These are phyloP conservation scores for Stenolophus ochropezus DNA, from an alignment of 2,888 invertebrate genomes.

Conservation along the genomic window DNA sequence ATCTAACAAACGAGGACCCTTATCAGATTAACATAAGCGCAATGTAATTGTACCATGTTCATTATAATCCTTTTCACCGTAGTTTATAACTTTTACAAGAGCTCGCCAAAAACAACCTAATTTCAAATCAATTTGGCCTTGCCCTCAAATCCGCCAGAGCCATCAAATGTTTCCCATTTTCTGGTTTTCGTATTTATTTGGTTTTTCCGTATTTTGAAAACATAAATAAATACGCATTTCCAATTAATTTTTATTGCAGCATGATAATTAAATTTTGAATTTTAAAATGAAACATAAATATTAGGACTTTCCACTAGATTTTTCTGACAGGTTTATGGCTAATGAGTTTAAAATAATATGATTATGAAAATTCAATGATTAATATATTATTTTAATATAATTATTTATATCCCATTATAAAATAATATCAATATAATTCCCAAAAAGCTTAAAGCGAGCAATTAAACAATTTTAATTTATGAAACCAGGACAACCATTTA, in stretches of 20 bases:
- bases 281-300: not conserved
- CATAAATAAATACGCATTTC: not conserved
- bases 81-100: no score
- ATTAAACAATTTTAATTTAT: not conserved
- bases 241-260: not conserved
- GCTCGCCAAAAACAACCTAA: not conserved
- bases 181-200: not conserved
- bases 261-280: not conserved
- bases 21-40: conserved; percentile 21
- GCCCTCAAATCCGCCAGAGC: not conserved
- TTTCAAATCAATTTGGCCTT: not conserved
- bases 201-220: not conserved
- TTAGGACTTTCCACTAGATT: not conserved
- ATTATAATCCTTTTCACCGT: conserved; percentile 8
- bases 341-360: not conserved
- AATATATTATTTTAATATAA: not conserved
- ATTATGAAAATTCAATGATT: not conserved
- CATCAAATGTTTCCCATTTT: not conserved
- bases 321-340: not conserved
- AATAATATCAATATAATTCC: not conserved
- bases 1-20: conserved; percentile 18
- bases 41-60: conserved; percentile 1
- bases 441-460: not conserved
- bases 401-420: not conserved
- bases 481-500: no score